phyloP scores from a whole-genome alignment of 2,113 vertebrate genomes.

The Deroptyus accipitrinus region DNA sequence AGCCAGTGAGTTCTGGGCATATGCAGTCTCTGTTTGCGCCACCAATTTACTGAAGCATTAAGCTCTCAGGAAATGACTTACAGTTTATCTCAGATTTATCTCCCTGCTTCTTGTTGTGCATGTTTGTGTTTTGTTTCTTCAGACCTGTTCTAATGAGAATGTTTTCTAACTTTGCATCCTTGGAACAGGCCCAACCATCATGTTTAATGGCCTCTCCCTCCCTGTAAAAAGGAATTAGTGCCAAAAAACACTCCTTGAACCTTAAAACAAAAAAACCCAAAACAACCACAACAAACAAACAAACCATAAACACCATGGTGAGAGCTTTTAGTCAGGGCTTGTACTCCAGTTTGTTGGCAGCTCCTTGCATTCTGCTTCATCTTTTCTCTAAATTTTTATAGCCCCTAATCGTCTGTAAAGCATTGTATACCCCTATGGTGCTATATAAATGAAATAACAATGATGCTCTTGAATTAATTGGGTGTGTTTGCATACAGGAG shows the following conservation, averaged over 20 bases:
- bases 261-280: neutral
- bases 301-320: slow-evolving; percentile 19
- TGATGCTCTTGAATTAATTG: slow-evolving; percentile 63
- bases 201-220: neutral
- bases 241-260: slow-evolving; percentile 29
- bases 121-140: slow-evolving; percentile 24
- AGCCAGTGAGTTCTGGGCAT: neutral
- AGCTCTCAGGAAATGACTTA: slow-evolving; percentile 1
- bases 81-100: slow-evolving; percentile 30
- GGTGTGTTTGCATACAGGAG: slow-evolving; percentile 28
- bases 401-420: slow-evolving; percentile 59
- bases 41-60: neutral
- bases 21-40: neutral
- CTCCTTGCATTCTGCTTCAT: slow-evolving; percentile 32
- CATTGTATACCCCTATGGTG: slow-evolving; percentile 40
- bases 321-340: slow-evolving; percentile 38
- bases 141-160: slow-evolving; percentile 31
- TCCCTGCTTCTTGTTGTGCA: neutral
- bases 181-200: slow-evolving; percentile 47
- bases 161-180: slow-evolving; percentile 30
- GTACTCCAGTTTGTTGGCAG: neutral
- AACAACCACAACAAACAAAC: slow-evolving; percentile 27
- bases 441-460: slow-evolving; percentile 58
- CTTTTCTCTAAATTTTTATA: slow-evolving; percentile 60
- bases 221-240: neutral